A percentile compares a stretch with the other conserved stretches of the same genome.
Evolutionary conservation across 2,113 vertebrate genomes (phyloP).

Genomic region (Choloepus hoffmanni): DNA sequence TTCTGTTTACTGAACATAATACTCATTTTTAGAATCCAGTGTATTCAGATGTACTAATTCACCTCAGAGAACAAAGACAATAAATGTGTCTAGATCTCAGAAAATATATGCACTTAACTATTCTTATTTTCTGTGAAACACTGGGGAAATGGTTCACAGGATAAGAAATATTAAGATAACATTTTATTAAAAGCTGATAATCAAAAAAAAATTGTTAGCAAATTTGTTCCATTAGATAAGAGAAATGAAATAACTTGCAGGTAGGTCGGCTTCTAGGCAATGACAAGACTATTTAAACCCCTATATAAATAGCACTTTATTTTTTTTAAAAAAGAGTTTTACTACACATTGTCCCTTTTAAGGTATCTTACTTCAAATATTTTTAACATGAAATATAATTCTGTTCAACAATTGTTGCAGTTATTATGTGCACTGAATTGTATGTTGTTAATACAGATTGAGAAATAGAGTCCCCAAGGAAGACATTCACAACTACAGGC

Average conservation of each 20-base stretch:
- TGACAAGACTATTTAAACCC: neutral
- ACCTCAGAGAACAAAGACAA: constrained; percentile 38
- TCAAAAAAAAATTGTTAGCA: neutral
- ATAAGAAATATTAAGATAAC: constrained; percentile 38
- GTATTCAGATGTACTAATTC: constrained; percentile 48
- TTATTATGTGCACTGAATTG: neutral
- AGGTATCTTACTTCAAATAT: constrained; percentile 1
- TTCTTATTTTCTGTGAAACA: constrained; percentile 59
- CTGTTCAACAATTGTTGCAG: constrained; percentile 20
- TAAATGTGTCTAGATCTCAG: constrained; percentile 24
- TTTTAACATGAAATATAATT: constrained; percentile 58
- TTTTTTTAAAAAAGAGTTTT: constrained; percentile 30
- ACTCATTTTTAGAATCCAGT: neutral
- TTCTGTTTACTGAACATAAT: neutral
- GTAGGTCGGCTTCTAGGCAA: neutral
- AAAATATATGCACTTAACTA: constrained; percentile 42
- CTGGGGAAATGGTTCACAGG: constrained; percentile 22
- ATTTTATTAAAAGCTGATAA: constrained; percentile 57
- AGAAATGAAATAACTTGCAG: constrained; percentile 20
- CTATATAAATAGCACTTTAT: neutral
- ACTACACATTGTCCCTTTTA: neutral
- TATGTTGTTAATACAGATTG: neutral
- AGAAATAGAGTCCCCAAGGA: neutral
- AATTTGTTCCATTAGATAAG: neutral
- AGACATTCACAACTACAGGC: neutral